Percentiles rank a stretch among this genome's conserved stretches.
Conservation (phyloP, 2,888 invertebrate species). For the Apotomis betuletana region DNA sequence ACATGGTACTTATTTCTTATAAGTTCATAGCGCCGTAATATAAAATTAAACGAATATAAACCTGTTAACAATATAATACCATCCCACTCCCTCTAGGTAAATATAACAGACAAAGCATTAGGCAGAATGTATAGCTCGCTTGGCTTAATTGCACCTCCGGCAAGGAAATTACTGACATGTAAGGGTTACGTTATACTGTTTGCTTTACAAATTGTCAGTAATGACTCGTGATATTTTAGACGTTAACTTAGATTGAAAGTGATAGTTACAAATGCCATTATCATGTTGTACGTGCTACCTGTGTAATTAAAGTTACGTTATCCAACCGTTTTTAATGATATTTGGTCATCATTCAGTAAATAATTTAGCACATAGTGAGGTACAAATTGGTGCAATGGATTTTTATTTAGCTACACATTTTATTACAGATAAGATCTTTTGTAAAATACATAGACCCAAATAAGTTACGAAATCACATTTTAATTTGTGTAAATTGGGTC, state of each 20-base stretch:
- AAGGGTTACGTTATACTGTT: conserved; percentile 48
- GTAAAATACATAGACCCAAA: too few relatives aligned
- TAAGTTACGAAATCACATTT: too few relatives aligned
- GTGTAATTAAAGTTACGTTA: neutral
- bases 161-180: conserved; percentile 60
- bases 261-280: conserved; percentile 15
- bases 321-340: too few relatives aligned
- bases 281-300: neutral
- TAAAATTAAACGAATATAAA: conserved; percentile 67
- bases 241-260: conserved; percentile 6
- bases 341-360: too few relatives aligned
- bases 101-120: conserved; percentile 53
- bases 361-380: too few relatives aligned
- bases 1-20: conserved; percentile 10
- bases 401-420: too few relatives aligned
- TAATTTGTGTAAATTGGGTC: too few relatives aligned
- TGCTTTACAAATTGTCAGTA: conserved; percentile 41
- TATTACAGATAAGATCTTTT: too few relatives aligned
- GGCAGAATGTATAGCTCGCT: conserved; percentile 61
- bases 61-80: conserved; percentile 57
- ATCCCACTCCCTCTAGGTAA: conserved; percentile 42
- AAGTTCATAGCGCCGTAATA: conserved; percentile 50
- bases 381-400: too few relatives aligned
- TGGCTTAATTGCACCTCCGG: conserved; percentile 70
- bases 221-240: conserved; percentile 19